phyloP scores from a whole-genome alignment of 2,113 vertebrate species.

The Pygoscelis antarcticus region DNA sequence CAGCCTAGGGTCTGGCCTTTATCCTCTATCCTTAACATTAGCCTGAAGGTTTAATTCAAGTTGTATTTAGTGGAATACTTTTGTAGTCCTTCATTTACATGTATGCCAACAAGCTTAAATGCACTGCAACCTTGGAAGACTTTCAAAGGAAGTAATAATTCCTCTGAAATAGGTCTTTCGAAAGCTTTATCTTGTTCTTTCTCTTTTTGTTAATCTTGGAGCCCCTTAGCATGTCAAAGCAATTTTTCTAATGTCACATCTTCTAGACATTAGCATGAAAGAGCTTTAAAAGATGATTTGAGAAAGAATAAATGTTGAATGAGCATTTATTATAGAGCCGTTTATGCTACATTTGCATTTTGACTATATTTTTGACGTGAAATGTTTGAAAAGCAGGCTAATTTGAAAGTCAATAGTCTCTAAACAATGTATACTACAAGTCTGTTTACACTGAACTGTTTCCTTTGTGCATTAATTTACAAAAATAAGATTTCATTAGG shows the following conservation, averaged over 20 bases:
- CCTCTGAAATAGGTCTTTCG: conserved; percentile 98
- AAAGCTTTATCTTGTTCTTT: conserved; percentile 99
- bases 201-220: conserved; percentile 96
- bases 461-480: conserved; percentile 66
- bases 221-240: conserved; percentile 96
- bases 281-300: conserved; percentile 91
- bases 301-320: conserved; percentile 88
- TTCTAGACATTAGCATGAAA: conserved; percentile 97
- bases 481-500: conserved; percentile 69
- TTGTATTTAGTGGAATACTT: conserved; percentile 86
- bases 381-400: conserved; percentile 72
- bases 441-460: conserved; percentile 69
- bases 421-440: conserved; percentile 68
- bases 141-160: conserved; percentile 99
- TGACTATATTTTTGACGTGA: conserved; percentile 72
- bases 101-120: conserved; percentile 98
- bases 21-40: conserved; percentile 58
- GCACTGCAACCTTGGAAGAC: conserved; percentile 96
- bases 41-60: conserved; percentile 83
- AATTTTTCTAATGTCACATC: conserved; percentile 99
- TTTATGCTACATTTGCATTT: conserved; percentile 83
- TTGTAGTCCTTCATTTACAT: conserved; percentile 95
- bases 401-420: conserved; percentile 77
- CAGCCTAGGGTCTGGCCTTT: conserved; percentile 57
- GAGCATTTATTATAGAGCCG: conserved; percentile 81